Percentiles rank a stretch among this genome's conserved stretches.
phyloP scores from a whole-genome alignment of 2,888 invertebrate genomes.

The Acanthosoma haemorrhoidale region DNA sequence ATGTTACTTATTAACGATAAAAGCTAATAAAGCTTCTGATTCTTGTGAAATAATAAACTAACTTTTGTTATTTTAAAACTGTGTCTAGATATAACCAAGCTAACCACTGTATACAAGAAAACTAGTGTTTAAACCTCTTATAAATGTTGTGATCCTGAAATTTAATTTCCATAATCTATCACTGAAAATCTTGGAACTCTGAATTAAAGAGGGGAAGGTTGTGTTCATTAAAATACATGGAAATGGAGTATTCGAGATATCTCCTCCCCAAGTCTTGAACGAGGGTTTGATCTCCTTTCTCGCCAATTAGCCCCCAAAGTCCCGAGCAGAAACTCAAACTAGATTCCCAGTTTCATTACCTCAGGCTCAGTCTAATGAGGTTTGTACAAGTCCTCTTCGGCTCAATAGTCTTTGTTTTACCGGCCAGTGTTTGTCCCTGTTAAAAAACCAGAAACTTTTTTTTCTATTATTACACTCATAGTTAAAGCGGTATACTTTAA shows the following conservation, averaged over 20 bases:
- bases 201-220: background rate
- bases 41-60: too few species aligned
- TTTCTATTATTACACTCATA: too few species aligned
- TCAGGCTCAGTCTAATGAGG: background rate
- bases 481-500: too few species aligned
- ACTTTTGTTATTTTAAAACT: too few species aligned
- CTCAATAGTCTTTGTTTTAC: background rate
- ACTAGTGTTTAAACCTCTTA: too few species aligned
- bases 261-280: background rate
- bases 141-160: too few species aligned
- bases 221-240: background rate
- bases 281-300: constrained; percentile 3
- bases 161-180: too few species aligned
- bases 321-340: constrained; percentile 10
- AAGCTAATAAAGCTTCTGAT: too few species aligned
- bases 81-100: too few species aligned
- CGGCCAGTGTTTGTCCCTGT: background rate
- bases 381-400: background rate
- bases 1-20: too few species aligned
- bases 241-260: background rate
- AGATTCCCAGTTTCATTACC: constrained; percentile 14
- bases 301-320: background rate
- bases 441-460: background rate
- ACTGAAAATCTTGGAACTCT: too few species aligned
- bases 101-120: too few species aligned